These are phyloP conservation scores for Leptinotarsa lineolata DNA, from an alignment of 1,140 invertebrate genomes.

Conservation along the genomic window DNA sequence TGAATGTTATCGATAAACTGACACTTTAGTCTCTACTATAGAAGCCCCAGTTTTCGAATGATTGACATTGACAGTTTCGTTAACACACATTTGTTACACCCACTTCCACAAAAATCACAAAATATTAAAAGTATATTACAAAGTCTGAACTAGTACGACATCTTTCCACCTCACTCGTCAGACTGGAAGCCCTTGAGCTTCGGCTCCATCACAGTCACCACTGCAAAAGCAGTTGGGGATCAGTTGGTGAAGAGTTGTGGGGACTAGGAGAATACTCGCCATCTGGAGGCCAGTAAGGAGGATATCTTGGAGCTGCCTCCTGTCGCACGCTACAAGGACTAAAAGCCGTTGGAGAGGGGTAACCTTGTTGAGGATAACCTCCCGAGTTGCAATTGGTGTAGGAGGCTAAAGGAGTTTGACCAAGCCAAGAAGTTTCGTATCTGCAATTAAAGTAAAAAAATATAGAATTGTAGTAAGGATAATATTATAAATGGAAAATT, in stretches of 20 bases:
- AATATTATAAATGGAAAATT: too few relatives aligned
- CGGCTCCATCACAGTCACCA: constrained; percentile 45
- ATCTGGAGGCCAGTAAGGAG: constrained; percentile 52
- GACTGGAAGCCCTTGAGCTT: constrained; percentile 1
- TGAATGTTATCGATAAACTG: too few relatives aligned
- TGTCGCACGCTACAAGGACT: constrained; percentile 50
- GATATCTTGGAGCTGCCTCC: constrained; percentile 47
- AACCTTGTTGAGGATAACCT: constrained; percentile 51
- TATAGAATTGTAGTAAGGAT: too few relatives aligned
- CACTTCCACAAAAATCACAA: constrained; percentile 13
- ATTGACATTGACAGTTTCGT: not conserved
- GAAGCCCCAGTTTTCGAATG: too few relatives aligned
- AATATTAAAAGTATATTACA: constrained; percentile 16
- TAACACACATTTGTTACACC: not conserved
- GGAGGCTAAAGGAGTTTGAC: constrained; percentile 50
- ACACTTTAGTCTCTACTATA: too few relatives aligned
- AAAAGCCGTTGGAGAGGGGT: constrained; percentile 48
- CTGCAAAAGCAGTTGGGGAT: constrained; percentile 50
- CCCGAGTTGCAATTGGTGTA: constrained; percentile 48
- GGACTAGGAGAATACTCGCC: constrained; percentile 48
- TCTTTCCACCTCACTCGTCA: not conserved
- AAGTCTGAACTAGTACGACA: not conserved
- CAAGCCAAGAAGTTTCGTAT: constrained; percentile 53
- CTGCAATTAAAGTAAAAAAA: not conserved
- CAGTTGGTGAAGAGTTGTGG: constrained; percentile 47